These are phyloP conservation scores for Caenorhabditis imperialis DNA, from an alignment of 2,888 invertebrate species.

Conservation along the genomic window DNA sequence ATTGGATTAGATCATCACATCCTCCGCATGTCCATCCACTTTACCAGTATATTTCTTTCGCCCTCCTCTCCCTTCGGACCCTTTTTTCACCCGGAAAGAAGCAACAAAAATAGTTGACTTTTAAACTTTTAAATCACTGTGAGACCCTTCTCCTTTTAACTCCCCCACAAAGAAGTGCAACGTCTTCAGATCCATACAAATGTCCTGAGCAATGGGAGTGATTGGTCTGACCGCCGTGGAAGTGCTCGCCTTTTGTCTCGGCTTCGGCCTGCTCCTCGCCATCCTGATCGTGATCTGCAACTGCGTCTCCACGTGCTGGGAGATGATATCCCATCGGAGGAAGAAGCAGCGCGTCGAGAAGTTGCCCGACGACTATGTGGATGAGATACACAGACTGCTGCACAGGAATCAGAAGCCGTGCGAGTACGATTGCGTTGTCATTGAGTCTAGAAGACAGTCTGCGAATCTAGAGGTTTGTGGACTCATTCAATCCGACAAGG, in stretches of 20 bases:
- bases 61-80: background rate
- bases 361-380: conserved; percentile 53
- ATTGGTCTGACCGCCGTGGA: conserved; percentile 55
- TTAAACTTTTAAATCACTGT: conserved; percentile 20
- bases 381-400: conserved; percentile 48
- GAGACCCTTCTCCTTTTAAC: background rate
- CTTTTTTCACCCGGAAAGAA: background rate
- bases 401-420: conserved; percentile 37
- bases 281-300: conserved; percentile 49
- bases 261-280: conserved; percentile 39
- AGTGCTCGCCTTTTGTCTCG: conserved; percentile 45
- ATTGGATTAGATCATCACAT: conserved; percentile 26
- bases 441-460: conserved; percentile 36
- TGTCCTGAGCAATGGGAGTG: conserved; percentile 49
- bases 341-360: conserved; percentile 45
- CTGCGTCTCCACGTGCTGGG: conserved; percentile 51
- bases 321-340: conserved; percentile 40
- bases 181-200: conserved; percentile 5
- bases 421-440: conserved; percentile 50
- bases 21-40: background rate
- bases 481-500: no score
- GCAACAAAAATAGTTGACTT: conserved; percentile 1
- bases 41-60: background rate
- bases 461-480: conserved; percentile 44
- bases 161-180: no score